A percentile compares a stretch with the other conserved stretches of the same genome.
phyloP scores from a whole-genome alignment of 2,113 vertebrate species.

The Anser brachyrhynchus region DNA sequence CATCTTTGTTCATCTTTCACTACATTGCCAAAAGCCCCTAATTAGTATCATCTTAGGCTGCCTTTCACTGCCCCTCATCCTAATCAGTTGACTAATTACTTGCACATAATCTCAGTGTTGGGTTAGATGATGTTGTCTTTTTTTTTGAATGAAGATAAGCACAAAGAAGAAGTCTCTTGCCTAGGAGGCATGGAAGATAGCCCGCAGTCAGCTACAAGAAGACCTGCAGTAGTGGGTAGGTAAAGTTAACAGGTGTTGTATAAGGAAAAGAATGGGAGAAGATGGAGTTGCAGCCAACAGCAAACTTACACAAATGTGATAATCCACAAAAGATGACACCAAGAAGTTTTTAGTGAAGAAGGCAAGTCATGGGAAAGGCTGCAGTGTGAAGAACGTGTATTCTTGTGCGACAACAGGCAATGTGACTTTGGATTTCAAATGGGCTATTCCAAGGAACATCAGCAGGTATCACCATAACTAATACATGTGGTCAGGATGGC shows the following conservation, averaged over 20 bases:
- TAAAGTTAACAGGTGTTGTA: neutral
- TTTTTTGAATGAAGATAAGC: neutral
- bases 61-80: constrained; percentile 49
- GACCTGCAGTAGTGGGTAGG: neutral
- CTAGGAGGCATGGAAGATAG: neutral
- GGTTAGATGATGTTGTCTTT: neutral
- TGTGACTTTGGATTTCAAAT: neutral
- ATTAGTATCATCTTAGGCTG: constrained; percentile 54
- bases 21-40: constrained; percentile 46
- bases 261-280: neutral
- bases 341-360: neutral
- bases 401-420: neutral
- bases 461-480: neutral
- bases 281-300: neutral
- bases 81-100: constrained; percentile 54
- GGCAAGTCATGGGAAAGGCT: neutral
- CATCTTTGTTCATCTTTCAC: constrained; percentile 46
- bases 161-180: neutral
- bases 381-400: neutral
- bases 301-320: neutral
- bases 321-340: neutral
- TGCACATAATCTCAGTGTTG: constrained; percentile 3
- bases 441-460: neutral
- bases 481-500: neutral
- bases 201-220: neutral